Percentiles rank a stretch among this genome's conserved stretches.
Conservation (phyloP, 2,888 invertebrate species). For the Synanthedon andrenaeformis region DNA sequence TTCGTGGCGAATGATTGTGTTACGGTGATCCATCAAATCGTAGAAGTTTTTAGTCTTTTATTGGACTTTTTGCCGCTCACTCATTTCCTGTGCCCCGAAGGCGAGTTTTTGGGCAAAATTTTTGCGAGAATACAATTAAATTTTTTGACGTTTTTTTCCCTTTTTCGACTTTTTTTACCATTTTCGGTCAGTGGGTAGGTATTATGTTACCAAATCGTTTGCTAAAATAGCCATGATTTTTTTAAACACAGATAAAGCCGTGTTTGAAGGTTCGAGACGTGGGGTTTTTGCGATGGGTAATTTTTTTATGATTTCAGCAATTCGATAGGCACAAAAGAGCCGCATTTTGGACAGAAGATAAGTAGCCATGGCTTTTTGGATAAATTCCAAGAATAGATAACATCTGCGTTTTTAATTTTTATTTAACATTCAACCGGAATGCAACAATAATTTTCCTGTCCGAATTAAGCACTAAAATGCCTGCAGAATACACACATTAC, state of each 20-base stretch:
- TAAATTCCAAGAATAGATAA: background rate
- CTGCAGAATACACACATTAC: too few species aligned
- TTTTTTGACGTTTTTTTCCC: constrained; percentile 26
- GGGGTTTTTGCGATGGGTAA: constrained; percentile 17
- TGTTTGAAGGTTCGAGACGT: constrained; percentile 19
- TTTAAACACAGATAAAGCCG: constrained; percentile 30
- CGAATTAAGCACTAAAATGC: too few species aligned
- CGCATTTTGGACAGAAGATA: constrained; percentile 17
- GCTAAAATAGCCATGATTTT: constrained; percentile 28
- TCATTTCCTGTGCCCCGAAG: constrained; percentile 61
- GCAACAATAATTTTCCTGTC: too few species aligned
- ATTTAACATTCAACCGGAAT: too few species aligned
- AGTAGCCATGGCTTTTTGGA: constrained; percentile 21
- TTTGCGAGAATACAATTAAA: constrained; percentile 55
- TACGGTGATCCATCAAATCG: constrained; percentile 62
- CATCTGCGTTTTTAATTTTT: background rate
- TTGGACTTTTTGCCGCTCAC: constrained; percentile 50
- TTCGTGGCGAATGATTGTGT: constrained; percentile 59
- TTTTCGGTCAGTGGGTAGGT: constrained; percentile 57
- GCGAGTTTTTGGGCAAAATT: constrained; percentile 43
- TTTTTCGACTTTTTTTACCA: constrained; percentile 19
- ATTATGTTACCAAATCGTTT: constrained; percentile 46
- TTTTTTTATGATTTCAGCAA: constrained; percentile 11
- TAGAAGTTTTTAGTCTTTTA: constrained; percentile 55
- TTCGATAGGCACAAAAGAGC: background rate